Evolutionary conservation across 2,797 vertebrate species (phyloP).

Genomic region (Chelonia mydas): DNA sequence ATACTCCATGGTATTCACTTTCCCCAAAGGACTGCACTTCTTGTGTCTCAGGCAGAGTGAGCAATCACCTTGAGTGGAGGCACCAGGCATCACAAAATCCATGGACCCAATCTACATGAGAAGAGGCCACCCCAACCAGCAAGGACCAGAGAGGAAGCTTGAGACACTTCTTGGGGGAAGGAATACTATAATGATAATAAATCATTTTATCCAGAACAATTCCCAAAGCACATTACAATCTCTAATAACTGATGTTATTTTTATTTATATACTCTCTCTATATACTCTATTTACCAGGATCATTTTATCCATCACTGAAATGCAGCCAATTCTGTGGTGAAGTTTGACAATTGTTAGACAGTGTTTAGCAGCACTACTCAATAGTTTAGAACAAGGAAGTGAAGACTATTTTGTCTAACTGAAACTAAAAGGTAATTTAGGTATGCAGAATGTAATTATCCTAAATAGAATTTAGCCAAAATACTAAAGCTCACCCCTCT

Average conservation of each 20-base stretch:
- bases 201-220: too few species aligned
- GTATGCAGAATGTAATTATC: not conserved
- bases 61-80: not conserved
- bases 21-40: not conserved
- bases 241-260: too few species aligned
- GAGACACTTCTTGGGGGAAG: too few species aligned
- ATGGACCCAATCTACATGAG: too few species aligned
- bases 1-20: not conserved
- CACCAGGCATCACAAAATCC: too few species aligned
- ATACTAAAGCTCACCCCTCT: not conserved
- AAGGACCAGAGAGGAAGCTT: too few species aligned
- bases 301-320: not conserved
- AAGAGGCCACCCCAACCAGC: too few species aligned
- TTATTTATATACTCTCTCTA: too few species aligned
- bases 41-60: not conserved
- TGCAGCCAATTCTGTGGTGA: not conserved
- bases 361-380: not conserved
- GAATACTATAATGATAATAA: too few species aligned
- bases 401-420: not conserved
- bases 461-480: not conserved
- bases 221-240: too few species aligned
- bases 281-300: rapidly evolving
- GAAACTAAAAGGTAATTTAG: not conserved
- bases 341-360: not conserved
- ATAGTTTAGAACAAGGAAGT: not conserved